Conservation (phyloP, 1,140 invertebrate genomes). For the Epicauta chinensis region DNA sequence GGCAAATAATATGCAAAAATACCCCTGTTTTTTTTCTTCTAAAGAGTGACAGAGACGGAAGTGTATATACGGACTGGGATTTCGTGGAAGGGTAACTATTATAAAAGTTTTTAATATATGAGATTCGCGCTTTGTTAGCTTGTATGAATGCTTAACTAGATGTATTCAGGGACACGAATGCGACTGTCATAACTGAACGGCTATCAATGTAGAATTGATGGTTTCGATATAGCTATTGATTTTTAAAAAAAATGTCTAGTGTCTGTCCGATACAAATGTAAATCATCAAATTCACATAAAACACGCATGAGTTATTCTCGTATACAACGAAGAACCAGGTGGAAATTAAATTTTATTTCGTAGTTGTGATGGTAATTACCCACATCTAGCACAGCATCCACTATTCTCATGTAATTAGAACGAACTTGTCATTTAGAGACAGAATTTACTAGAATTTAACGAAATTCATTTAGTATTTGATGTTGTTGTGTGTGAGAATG, state of each 20-base stretch:
- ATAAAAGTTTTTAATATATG: slow-evolving; percentile 32
- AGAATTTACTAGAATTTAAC: no score
- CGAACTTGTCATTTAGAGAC: no score
- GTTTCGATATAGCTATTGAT: slow-evolving; percentile 31
- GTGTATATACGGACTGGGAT: background rate
- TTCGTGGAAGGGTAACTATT: slow-evolving; percentile 5
- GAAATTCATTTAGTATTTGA: no score
- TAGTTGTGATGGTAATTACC: background rate
- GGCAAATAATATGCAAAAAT: slow-evolving; percentile 36
- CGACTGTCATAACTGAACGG: slow-evolving; percentile 43
- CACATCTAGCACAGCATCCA: no score
- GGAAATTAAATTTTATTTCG: no score
- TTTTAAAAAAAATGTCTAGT: slow-evolving; percentile 20
- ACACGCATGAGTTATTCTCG: background rate
- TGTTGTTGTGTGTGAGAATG: background rate
- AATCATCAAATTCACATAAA: slow-evolving; percentile 27
- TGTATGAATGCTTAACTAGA: slow-evolving; percentile 44
- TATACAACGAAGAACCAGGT: no score
- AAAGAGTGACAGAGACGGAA: background rate
- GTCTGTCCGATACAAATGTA: slow-evolving; percentile 18
- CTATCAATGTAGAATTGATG: slow-evolving; percentile 44
- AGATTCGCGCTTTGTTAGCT: slow-evolving; percentile 40
- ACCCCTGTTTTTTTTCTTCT: slow-evolving; percentile 19
- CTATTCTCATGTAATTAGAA: no score
- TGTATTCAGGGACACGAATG: slow-evolving; percentile 42